phyloP scores from a whole-genome alignment of 2,888 invertebrate species.

The Colletes collaris region DNA sequence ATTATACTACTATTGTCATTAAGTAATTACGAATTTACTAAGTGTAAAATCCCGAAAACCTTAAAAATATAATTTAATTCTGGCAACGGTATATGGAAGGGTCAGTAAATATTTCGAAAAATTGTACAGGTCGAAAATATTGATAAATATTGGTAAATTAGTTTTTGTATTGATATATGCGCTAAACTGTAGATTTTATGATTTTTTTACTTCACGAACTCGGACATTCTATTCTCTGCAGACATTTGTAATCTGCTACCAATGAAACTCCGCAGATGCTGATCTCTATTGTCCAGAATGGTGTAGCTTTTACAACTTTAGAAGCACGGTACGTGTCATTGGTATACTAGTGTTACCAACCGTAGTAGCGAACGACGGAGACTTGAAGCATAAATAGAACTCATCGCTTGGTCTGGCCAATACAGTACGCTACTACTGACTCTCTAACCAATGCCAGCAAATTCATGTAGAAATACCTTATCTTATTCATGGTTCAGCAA shows the following conservation, averaged over 20 bases:
- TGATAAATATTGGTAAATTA: background rate
- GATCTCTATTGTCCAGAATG: slow-evolving; percentile 42
- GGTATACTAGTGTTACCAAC: slow-evolving; percentile 31
- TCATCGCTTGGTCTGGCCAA: slow-evolving; percentile 31
- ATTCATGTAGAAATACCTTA: slow-evolving; percentile 13
- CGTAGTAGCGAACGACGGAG: slow-evolving; percentile 18
- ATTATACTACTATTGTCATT: too few species aligned
- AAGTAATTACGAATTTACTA: too few species aligned
- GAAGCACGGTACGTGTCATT: slow-evolving; percentile 40
- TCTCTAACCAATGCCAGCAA: slow-evolving; percentile 19
- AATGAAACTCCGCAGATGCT: slow-evolving; percentile 40
- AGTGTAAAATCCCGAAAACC: too few species aligned
- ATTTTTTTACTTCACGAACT: background rate
- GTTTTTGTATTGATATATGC: background rate
- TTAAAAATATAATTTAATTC: too few species aligned
- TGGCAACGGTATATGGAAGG: too few species aligned
- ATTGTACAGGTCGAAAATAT: background rate
- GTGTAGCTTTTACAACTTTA: slow-evolving; percentile 37
- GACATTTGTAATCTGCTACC: slow-evolving; percentile 25
- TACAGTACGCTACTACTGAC: slow-evolving; percentile 32
- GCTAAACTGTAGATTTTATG: background rate
- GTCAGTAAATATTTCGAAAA: too few species aligned
- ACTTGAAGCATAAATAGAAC: slow-evolving; percentile 29
- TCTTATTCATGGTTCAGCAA: background rate
- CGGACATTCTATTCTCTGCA: slow-evolving; percentile 28